These are phyloP conservation scores for Nysson spinosus DNA, from an alignment of 2,888 invertebrate genomes.

Conservation along the genomic window DNA sequence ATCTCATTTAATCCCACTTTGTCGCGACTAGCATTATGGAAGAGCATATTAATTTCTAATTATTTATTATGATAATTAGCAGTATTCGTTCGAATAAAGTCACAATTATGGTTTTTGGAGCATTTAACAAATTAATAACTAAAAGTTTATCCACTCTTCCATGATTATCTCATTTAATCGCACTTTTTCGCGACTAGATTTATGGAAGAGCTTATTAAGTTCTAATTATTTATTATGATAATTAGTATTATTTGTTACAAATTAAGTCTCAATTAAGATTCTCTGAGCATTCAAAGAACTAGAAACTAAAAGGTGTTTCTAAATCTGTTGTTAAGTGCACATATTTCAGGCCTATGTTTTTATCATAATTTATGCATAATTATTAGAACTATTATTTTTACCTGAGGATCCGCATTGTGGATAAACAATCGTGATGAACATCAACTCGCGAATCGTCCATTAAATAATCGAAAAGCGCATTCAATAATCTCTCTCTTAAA, in stretches of 20 bases:
- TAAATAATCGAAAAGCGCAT: conserved; percentile 81
- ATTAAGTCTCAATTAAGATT: no score
- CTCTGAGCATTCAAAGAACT: no score
- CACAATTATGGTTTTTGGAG: no score
- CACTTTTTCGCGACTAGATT: no score
- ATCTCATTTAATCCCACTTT: conserved; percentile 85
- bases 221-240: no score
- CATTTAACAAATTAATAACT: no score
- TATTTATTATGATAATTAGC: neutral
- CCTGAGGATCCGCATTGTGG: conserved; percentile 84
- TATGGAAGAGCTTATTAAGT: no score
- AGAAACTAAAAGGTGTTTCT: no score
- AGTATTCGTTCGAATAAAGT: neutral
- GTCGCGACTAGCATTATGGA: conserved; percentile 83
- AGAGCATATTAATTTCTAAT: conserved; percentile 11
- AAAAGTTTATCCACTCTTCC: no score
- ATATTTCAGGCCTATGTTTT: neutral
- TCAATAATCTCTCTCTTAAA: conserved; percentile 81
- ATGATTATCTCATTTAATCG: no score
- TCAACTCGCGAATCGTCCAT: conserved; percentile 77
- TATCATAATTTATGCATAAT: neutral
- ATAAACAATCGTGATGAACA: conserved; percentile 80
- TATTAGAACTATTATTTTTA: conserved; percentile 62
- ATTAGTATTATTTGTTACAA: no score
- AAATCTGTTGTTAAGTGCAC: neutral